Conservation (phyloP, 2,113 vertebrate genomes). For the Chrysochloris asiatica region DNA sequence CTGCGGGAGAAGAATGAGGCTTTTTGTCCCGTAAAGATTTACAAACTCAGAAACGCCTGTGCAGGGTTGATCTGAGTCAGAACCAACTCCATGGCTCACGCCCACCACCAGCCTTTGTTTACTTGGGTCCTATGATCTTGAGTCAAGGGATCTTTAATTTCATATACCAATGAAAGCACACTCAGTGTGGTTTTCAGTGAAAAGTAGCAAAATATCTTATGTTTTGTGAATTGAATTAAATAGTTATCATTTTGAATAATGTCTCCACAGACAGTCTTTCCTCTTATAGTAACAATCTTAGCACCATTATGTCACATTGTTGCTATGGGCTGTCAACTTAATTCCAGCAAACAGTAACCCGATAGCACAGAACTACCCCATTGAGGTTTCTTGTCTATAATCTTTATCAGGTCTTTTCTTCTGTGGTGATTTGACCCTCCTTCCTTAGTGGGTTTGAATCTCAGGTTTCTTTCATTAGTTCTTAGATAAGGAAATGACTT, state of each 20-base stretch:
- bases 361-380: neutral
- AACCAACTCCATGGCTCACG: too few relatives aligned
- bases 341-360: neutral
- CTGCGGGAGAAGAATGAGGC: too few relatives aligned
- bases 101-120: neutral
- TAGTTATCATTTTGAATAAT: neutral
- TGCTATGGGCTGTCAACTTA: too few relatives aligned
- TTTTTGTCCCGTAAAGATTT: too few relatives aligned
- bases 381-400: neutral
- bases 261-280: neutral
- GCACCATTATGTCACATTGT: neutral
- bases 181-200: neutral
- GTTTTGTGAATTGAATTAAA: neutral
- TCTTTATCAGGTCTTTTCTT: neutral
- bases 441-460: too few relatives aligned
- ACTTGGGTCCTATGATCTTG: neutral
- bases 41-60: too few relatives aligned
- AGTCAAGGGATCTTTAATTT: neutral
- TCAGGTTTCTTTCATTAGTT: too few relatives aligned
- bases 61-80: too few relatives aligned
- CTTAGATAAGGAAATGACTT: neutral
- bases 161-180: neutral
- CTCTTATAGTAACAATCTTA: neutral
- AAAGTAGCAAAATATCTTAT: neutral
- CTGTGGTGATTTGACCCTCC: too few relatives aligned